Evolutionary conservation across 2,888 invertebrate species (phyloP).

Genomic region (Trachelus iudaicus): DNA sequence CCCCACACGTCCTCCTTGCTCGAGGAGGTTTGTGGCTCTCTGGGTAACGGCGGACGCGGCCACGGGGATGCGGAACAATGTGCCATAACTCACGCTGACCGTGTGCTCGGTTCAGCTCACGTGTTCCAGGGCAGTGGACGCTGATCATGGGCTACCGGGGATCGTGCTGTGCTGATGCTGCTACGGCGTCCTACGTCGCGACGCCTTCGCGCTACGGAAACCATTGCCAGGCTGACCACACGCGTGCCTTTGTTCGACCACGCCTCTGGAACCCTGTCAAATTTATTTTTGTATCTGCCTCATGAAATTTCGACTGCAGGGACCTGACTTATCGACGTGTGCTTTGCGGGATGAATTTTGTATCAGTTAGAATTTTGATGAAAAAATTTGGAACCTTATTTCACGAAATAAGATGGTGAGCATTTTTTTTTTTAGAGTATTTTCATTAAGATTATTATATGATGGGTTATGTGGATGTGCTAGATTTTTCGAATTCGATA

Average conservation of each 20-base stretch:
- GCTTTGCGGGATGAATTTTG: no score
- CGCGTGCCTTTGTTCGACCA: background rate
- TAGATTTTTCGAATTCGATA: no score
- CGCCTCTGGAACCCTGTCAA: background rate
- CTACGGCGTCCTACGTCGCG: background rate
- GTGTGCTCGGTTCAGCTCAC: conserved; percentile 24
- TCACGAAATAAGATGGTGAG: no score
- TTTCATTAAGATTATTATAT: no score
- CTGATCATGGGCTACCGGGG: conserved; percentile 11
- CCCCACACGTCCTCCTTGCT: conserved; percentile 12
- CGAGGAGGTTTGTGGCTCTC: conserved; percentile 39
- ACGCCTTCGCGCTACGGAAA: background rate
- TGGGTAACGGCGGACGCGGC: conserved; percentile 29
- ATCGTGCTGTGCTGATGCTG: background rate
- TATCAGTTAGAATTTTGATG: no score
- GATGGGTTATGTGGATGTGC: no score
- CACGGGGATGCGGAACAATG: conserved; percentile 47
- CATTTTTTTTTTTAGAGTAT: no score
- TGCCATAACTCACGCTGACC: conserved; percentile 46
- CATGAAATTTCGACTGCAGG: conserved; percentile 4
- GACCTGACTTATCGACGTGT: no score
- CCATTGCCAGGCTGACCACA: background rate
- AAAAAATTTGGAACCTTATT: no score
- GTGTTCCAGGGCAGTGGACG: conserved; percentile 24
- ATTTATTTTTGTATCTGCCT: conserved; percentile 11